Conservation (phyloP, 2,797 vertebrate genomes). For the Cynopterus sphinx region DNA sequence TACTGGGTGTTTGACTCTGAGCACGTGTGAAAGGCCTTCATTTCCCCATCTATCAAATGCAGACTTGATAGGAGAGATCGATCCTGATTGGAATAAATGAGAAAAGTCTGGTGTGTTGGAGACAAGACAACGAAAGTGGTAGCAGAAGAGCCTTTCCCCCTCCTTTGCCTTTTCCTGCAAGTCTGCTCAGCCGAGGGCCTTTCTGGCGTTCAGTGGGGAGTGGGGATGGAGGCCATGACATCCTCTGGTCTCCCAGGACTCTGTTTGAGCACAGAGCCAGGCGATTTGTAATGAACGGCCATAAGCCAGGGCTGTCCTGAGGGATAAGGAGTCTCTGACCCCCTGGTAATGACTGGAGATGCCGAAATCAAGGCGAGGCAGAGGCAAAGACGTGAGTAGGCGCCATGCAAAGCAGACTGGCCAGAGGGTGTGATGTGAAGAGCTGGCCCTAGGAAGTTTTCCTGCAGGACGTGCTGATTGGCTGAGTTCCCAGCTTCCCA, state of each 20-base stretch:
- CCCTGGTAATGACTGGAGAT: neutral
- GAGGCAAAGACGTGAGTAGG: neutral
- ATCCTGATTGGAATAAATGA: neutral
- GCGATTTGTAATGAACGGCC: neutral
- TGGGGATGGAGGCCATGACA: neutral
- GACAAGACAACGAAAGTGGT: neutral
- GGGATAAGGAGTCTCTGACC: neutral
- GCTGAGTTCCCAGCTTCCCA: neutral
- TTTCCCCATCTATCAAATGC: neutral
- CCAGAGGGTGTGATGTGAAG: rapidly evolving
- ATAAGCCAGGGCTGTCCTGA: neutral
- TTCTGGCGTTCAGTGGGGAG: neutral
- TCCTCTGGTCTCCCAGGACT: neutral
- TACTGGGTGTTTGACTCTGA: neutral
- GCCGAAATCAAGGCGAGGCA: neutral
- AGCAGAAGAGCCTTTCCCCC: neutral
- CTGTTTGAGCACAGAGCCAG: neutral
- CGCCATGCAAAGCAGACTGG: too few species aligned
- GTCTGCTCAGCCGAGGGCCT: neutral
- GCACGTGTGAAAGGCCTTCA: neutral
- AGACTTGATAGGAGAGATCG: neutral
- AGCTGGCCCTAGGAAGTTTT: neutral
- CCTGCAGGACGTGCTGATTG: neutral
- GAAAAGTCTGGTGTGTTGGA: neutral
- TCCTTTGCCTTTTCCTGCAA: neutral